Base-by-base conservation (phyloP, 1,140 invertebrate species). In the Aphelinus certus region DNA sequence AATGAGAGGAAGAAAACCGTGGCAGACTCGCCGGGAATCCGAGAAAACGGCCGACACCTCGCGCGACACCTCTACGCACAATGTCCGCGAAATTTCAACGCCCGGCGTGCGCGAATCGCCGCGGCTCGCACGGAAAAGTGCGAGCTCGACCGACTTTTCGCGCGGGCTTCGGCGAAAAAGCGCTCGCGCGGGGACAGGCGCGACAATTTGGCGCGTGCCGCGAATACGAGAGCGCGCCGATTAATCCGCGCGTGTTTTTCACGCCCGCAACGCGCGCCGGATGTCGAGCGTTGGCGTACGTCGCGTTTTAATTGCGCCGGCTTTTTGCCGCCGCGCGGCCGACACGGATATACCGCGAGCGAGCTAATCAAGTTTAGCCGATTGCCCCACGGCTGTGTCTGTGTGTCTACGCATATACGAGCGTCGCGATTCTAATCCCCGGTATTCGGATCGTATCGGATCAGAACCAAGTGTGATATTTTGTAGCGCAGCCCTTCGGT, bases 241-340 rank as follows among this genome's bases (percentile, higher is more conserved):
- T 66, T 66, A 66, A 66, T 66, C 46, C 64, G 47, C 61, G 46
- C 61, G 43, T 63, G 26, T 63, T 63, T 46, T 48, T 45, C 3
- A 45, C 2, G 7, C 3, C 3, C 10, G 5, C 45, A 47, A 10
- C 43, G 61, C 47, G 53, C n/a, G 62, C 46, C 62, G 43, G 62
- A 46, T 7, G 45, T 46, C 62, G 62, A 9, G 42, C 62, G 64
- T 66, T 42, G 49, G n/a, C 26, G 5, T 51, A n/a, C 2, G 10
- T 49, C 2, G 47, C 47, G 64, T 51, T 63, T 51, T 66, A 53
- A 66, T 51, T 66, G 64, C n/a, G 7, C 26, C 5, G 3, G 57
- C 26, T 60, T 60, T 60, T 60, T 60, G 26, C 26, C 26, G 26
- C 26, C 26, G 26, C 26, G 26, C 26, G 26, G 26, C 26, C 26